Evolutionary conservation across 2,113 vertebrate species (phyloP).

Genomic region (Solea senegalensis): DNA sequence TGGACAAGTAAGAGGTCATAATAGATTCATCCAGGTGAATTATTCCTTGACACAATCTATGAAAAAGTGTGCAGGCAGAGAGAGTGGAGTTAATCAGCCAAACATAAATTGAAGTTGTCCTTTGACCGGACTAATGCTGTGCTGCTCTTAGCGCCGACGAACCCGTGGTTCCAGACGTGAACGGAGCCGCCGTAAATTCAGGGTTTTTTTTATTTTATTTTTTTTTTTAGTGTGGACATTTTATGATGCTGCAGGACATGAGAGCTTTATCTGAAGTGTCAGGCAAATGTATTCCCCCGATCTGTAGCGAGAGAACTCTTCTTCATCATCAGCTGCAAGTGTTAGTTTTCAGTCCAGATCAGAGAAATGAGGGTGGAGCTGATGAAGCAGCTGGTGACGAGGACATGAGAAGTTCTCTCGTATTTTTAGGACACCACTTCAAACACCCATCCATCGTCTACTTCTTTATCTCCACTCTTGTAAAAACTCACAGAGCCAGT

Average conservation of each 20-base stretch:
- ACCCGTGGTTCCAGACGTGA: constrained; percentile 40
- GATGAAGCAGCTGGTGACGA: constrained; percentile 40
- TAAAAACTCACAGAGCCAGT: too few relatives aligned
- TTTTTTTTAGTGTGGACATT: constrained; percentile 16
- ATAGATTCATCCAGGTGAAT: constrained; percentile 67
- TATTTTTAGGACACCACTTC: too few relatives aligned
- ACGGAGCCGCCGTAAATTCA: constrained; percentile 59
- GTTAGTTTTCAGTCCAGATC: constrained; percentile 35
- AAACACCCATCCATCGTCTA: too few relatives aligned
- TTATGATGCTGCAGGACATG: constrained; percentile 48
- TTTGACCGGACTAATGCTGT: constrained; percentile 63
- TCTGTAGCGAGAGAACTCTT: constrained; percentile 7
- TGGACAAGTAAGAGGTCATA: constrained; percentile 71
- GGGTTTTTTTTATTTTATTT: too few relatives aligned
- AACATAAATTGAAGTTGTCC: constrained; percentile 70
- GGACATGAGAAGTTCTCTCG: background rate
- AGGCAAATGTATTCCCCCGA: constrained; percentile 38
- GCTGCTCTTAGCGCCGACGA: constrained; percentile 41
- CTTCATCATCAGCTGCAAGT: constrained; percentile 46
- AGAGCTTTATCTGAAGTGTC: constrained; percentile 47
- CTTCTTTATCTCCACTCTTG: too few relatives aligned
- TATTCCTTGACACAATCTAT: constrained; percentile 60
- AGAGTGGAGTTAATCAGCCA: constrained; percentile 68
- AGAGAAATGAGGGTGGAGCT: constrained; percentile 54
- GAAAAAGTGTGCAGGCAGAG: constrained; percentile 50